Evolutionary conservation across 2,888 invertebrate genomes (phyloP), one percentile per base, ranked within the genome.

Genomic region (Microctonus hyperodae): DNA sequence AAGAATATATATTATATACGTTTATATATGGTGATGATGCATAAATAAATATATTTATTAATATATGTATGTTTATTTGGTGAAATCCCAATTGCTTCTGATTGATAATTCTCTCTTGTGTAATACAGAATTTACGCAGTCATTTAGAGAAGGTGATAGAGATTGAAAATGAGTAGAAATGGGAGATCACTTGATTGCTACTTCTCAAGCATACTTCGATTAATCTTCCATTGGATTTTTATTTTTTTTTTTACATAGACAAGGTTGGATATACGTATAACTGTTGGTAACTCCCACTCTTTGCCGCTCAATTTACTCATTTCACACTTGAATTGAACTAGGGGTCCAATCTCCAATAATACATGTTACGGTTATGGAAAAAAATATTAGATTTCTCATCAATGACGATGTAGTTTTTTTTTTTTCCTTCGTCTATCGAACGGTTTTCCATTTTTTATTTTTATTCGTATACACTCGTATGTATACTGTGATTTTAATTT

Each of bases 51-150:
- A 59, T 48, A n/a, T n/a, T n/a, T n/a, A n/a, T 6, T 48, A 28
- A 28, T 5, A 28, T 28, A 7, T 28, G 28, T 28, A 28, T 4
- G 28, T 28, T 28, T 40, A 58, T 37, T 51, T 59, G 10, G 58
- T 65, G 35, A 64, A 65, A 28, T 48, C 59, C 51, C 64, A 35
- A 28, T 28, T 28, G 28, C 20, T 48, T 23, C 40, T 65, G 65
- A 65, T 65, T 65, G 65, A 65, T 65, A 65, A 59, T 59, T 65
- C 51, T 23, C 53, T 50, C 58, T 59, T 65, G 65, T 65, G 65
- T 65, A 65, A 65, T 64, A 57, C 48, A 31, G 58, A 64, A 58
- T 65, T 65, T 51, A 58, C 65, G 28, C 23, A 65, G 65, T 65
- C 65, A 65, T 59, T 65, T 65, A 40, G 51, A 65, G 57, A 48